phyloP scores from a whole-genome alignment of 2,113 vertebrate species.

The Peucedramus taeniatus region DNA sequence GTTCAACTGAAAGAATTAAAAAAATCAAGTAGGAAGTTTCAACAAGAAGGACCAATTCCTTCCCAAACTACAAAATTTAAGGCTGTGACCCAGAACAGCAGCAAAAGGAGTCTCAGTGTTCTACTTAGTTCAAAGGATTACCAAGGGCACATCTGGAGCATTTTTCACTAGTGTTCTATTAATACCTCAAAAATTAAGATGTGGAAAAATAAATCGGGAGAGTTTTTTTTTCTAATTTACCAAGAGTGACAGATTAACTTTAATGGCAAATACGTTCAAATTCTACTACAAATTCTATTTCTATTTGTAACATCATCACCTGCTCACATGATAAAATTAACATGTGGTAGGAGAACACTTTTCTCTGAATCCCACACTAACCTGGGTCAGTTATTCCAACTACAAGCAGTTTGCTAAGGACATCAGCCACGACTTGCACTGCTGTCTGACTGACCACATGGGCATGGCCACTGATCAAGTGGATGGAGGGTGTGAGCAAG shows the following conservation, averaged over 20 bases:
- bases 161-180: neutral
- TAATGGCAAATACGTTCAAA: neutral
- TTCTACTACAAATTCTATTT: neutral
- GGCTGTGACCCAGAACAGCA: neutral
- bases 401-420: slow-evolving; percentile 95
- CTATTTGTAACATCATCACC: neutral
- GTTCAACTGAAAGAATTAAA: neutral
- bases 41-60: neutral
- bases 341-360: accelerated
- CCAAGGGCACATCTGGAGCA: neutral
- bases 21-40: neutral
- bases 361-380: slow-evolving; percentile 24
- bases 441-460: slow-evolving; percentile 97
- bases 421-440: slow-evolving; percentile 96
- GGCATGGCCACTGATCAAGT: slow-evolving; percentile 88
- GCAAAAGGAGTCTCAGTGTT: neutral
- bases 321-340: neutral
- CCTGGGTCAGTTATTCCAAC: slow-evolving; percentile 98
- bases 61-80: neutral
- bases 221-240: neutral
- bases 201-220: neutral
- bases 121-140: neutral
- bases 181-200: neutral
- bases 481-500: slow-evolving; percentile 93
- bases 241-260: neutral